Percentiles rank a stretch among this genome's conserved stretches.
Conservation (phyloP, 2,888 invertebrate species). For the Polymixis lichenea region DNA sequence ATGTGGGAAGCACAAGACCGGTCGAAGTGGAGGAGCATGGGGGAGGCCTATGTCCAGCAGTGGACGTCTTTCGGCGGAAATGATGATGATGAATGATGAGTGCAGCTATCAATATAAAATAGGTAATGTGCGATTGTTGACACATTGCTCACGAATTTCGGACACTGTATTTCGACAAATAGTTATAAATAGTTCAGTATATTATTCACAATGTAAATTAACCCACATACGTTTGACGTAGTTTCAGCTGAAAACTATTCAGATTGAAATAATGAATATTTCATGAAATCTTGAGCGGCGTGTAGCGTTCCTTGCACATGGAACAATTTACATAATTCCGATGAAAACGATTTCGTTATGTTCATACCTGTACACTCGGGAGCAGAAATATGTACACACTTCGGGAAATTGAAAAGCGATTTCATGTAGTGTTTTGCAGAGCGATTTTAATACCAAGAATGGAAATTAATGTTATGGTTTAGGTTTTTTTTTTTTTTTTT, state of each 20-base stretch:
- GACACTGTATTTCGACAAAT: no score
- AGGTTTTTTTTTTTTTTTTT: no score
- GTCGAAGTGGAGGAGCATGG: no score
- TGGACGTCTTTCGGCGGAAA: no score
- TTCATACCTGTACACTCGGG: conserved; percentile 28
- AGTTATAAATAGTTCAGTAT: no score
- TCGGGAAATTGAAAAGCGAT: background rate
- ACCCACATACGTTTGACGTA: conserved; percentile 9
- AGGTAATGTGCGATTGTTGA: no score
- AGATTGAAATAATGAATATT: conserved; percentile 59
- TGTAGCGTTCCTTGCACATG: conserved; percentile 12
- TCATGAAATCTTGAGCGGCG: conserved; percentile 42
- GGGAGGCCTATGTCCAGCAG: no score
- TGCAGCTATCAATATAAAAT: no score
- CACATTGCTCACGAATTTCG: no score
- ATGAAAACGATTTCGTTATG: conserved; percentile 41
- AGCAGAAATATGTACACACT: background rate
- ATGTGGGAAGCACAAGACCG: no score
- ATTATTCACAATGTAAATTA: conserved; percentile 11
- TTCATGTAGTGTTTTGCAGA: background rate
- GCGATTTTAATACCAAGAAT: background rate
- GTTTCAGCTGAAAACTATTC: conserved; percentile 52
- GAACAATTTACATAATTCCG: conserved; percentile 50
- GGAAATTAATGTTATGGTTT: no score
- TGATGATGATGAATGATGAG: no score